phyloP scores from a whole-genome alignment of 1,140 invertebrate species.

The Proctacanthus coquilletti region DNA sequence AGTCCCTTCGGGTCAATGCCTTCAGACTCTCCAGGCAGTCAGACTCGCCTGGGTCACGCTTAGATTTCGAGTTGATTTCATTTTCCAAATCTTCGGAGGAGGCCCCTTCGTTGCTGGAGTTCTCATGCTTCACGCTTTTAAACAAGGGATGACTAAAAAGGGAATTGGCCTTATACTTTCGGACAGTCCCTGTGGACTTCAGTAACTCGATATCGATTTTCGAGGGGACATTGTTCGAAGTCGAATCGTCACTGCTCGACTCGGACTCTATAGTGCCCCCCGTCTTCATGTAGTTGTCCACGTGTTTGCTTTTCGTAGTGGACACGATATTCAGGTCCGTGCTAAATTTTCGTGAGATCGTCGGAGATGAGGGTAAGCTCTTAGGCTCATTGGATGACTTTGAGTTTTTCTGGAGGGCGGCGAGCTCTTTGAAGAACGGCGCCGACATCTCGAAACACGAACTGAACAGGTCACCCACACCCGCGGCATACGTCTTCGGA shows the following conservation, averaged over 20 bases:
- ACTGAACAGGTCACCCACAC: conserved; percentile 44
- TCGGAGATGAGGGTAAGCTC: conserved; percentile 34
- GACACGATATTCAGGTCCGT: conserved; percentile 4
- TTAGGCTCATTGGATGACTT: conserved; percentile 25
- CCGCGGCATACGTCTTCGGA: conserved; percentile 29
- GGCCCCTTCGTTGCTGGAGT: too few species aligned
- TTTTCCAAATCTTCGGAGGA: too few species aligned
- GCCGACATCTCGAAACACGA: conserved; percentile 59
- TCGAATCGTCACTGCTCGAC: conserved; percentile 23
- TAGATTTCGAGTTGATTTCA: too few species aligned
- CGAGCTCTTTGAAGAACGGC: conserved; percentile 32
- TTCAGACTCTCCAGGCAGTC: not conserved
- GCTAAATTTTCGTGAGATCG: conserved; percentile 24
- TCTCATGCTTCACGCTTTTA: conserved; percentile 9
- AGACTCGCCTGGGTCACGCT: too few species aligned
- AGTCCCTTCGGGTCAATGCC: conserved; percentile 46
- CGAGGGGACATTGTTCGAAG: conserved; percentile 9
- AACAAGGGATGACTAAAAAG: conserved; percentile 18
- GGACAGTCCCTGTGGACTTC: conserved; percentile 13
- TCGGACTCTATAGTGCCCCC: conserved; percentile 25
- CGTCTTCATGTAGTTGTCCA: conserved; percentile 8
- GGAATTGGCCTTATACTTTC: conserved; percentile 26
- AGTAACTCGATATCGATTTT: conserved; percentile 4
- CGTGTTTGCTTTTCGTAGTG: not conserved
- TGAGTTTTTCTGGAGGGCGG: conserved; percentile 15